Base-by-base conservation (phyloP, 2,888 invertebrate species). In the Acanthococcus lagerstroemiae region DNA sequence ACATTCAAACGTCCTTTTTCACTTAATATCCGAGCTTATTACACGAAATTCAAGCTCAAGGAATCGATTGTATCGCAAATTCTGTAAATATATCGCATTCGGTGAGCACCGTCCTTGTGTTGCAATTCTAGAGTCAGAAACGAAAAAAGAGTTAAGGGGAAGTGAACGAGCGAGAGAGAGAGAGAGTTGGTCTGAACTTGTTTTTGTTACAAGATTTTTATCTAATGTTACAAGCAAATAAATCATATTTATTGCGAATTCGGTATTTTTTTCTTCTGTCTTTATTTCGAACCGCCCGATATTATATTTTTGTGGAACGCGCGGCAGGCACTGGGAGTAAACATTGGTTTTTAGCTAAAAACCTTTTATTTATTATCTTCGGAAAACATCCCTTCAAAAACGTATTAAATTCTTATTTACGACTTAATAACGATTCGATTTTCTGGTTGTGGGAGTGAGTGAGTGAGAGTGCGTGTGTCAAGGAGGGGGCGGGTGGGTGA, bases 341-440 rank as follows among this genome's bases (percentile, higher is more conserved):
- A 48, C 27, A 58, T 58, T 58, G 58, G 58, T 58, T 58, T 45
- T 37, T 15, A 17, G 46, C 48, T 58, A 58, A 58, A 48, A 58
- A 58, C 58, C 58, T 46, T 58, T 58, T 58, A 58, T 58, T 58
- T 58, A 58, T 58, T 58, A 58, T 58, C 58, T 58, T 48, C 48
- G 46, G 45, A 25, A 58, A 58, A 58, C 58, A 58, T 58, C 58
- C 58, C 48, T 58, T 58, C 58, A 45, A 48, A 52, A 58, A 58
- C 58, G 58, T 58, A 58, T 58, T 58, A 58, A 58, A 58, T 48
- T 58, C 58, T 58, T 58, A 58, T 58, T 58, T 58, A 58, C 58
- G 58, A 58, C 58, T 58, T 58, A 58, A 58, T 58, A 58, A 58
- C 46, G 46, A 58, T 58, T 58, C 58, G 58, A n/a, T n/a, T 46